These are phyloP conservation scores for Rhabdornis inornatus DNA, from an alignment of 2,113 vertebrate genomes.

Conservation along the genomic window DNA sequence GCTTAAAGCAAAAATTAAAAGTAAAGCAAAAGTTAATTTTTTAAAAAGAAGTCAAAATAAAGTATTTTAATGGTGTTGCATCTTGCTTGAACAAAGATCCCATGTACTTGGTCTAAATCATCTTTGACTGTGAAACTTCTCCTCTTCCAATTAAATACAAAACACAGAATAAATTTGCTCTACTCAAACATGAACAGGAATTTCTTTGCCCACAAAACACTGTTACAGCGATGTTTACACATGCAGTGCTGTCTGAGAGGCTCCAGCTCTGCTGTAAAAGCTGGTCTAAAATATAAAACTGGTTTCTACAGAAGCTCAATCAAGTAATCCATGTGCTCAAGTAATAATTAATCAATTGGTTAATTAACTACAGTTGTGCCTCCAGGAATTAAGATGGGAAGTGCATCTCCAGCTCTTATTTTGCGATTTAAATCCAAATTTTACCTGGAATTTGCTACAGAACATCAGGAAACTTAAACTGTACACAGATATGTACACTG, in stretches of 20 bases:
- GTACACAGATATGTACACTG: not conserved
- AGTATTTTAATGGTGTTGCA: not conserved
- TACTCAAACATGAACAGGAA: not conserved
- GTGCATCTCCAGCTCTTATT: not conserved
- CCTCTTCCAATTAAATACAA: not conserved
- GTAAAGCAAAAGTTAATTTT: not conserved
- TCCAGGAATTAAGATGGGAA: not conserved
- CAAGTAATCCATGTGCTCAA: not conserved
- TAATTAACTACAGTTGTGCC: not conserved
- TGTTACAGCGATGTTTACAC: not conserved
- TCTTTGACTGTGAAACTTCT: not conserved
- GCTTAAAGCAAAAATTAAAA: not conserved
- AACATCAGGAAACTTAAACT: not conserved
- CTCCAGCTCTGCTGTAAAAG: not conserved
- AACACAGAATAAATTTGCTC: not conserved
- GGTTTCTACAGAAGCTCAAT: not conserved
- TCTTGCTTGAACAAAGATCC: not conserved
- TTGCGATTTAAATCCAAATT: not conserved
- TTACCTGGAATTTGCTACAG: not conserved
- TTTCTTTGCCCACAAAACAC: not conserved
- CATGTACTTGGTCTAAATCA: not conserved
- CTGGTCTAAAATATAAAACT: not conserved
- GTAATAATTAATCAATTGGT: not conserved
- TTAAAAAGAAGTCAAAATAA: too few species aligned
- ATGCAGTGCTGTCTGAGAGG: not conserved